Base-by-base conservation (phyloP, 2,113 vertebrate species). In the Hydrochoerus hydrochaeris region DNA sequence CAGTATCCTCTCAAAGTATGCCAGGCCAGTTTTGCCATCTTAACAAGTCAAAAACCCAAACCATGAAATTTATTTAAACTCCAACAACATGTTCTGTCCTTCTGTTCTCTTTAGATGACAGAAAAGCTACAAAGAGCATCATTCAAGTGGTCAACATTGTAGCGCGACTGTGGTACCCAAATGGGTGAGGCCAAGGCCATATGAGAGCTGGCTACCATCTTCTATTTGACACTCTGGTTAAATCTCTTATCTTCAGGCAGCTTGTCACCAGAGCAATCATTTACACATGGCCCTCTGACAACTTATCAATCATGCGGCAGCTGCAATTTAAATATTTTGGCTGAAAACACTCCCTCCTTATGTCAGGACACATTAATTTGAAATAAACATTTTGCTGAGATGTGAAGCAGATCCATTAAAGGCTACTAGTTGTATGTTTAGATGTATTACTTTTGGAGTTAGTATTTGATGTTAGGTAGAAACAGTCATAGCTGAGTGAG, bases 301-400 rank as follows among this genome's bases (percentile, higher is more conserved):
- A 96, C 65, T 88, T 92, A 92, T 95, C 97, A 97, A 95, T 98
- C 96, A 97, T 4, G 20, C 90, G 57, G 86, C 84, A 95, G 95
- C 85, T 97, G 94, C 85, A 93, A 95, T 95, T 98, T 97, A 97
- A 98, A 97, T 98, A 97, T 97, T 98, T 97, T 96, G 98, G 97
- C 96, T 97, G 94, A 83, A 95, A 94, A 97, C 88, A 95, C 73
- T 38, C 81, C 78, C 60, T 95, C 95, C 95, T 96, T 97, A 97
- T 96, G 96, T 95, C 82, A 95, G 95, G 95, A 95, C 97, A 97
- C 90, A 95, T 95, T 95, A 90, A 92, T 95, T 95, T 95, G 97
- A 96, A 97, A 96, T 95, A 97, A 97, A 97, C 96, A 97, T 96
- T 97, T 97, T 97, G 87, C 96, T 84, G 94, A 87, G 87, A 92